Base-by-base conservation (phyloP, 2,888 invertebrate genomes). In the Cataglyphis cursor region DNA sequence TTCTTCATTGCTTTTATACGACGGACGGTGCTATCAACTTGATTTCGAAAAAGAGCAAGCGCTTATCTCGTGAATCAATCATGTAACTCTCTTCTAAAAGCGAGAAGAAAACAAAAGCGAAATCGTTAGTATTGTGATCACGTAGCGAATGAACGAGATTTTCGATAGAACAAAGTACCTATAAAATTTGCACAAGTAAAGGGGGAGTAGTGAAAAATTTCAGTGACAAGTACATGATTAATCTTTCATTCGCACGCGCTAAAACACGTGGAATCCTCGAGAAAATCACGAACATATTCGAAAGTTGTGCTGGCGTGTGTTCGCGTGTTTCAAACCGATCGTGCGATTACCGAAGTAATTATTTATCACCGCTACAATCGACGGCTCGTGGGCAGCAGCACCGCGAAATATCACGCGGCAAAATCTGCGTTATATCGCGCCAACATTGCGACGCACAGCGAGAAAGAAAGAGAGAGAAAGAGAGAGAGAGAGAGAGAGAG, bases 301-400 rank as follows among this genome's bases (percentile, higher is more conserved):
- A 54, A n/a, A 28, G 24, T 18, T 35, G 38, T 54, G 57, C 12
- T 18, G 35, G 78, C 78, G 59, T 31, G 59, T 21, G 57, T 28
- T 28, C 57, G 57, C 72, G 78, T 44, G 59, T 24, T 72, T 72
- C 72, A 35, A 72, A 59, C 59, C 72, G 86, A 87, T 89, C 84
- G 83, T 76, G 73, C 81, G 86, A 89, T 89, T 86, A 82, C 82
- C 84, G 78, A 70, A 21, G 83, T 81, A 82, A 85, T 85, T 88
- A 88, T 89, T 89, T 89, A 89, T 89, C 89, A 83, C 18, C n/a
- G 18, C 15, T 41, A 51, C 61, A 65, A 89, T 89, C 89, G 86
- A 83, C 80, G 59, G 73, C 54, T 75, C 61, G 70, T 81, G 83
- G 35, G 35, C 35, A 35, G 81, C 85, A 83, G 81, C 78, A 44